phyloP scores from a whole-genome alignment of 2,113 vertebrate species.

The Campylomormyrus tamandua region DNA sequence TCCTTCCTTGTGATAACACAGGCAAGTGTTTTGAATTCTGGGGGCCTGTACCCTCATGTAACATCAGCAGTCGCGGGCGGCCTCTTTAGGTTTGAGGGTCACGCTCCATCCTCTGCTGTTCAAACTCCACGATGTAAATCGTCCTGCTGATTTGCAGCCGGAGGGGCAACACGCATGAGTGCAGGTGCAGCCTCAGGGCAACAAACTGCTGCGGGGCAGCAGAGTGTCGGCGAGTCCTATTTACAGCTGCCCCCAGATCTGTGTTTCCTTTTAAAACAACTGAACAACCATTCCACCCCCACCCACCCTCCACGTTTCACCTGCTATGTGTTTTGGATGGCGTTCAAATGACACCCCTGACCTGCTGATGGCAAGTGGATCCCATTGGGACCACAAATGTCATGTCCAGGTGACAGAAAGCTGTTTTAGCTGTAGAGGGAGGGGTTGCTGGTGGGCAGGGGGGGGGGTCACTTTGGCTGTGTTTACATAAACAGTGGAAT shows the following conservation, averaged over 20 bases:
- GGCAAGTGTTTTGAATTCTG: conserved; percentile 56
- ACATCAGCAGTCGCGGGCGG: conserved; percentile 23
- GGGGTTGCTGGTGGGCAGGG: background rate
- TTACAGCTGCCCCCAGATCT: conserved; percentile 44
- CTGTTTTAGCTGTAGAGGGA: background rate
- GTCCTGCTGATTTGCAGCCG: conserved; percentile 60
- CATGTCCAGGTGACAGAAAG: conserved; percentile 5
- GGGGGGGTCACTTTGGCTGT: background rate
- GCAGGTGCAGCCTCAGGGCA: conserved; percentile 33
- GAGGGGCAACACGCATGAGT: conserved; percentile 49
- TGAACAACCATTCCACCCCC: conserved; percentile 23
- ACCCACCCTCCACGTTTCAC: background rate
- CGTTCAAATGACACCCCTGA: background rate
- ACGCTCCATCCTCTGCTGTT: conserved; percentile 46
- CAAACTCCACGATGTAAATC: conserved; percentile 61
- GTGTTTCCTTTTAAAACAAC: conserved; percentile 52
- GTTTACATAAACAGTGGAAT: conserved; percentile 19
- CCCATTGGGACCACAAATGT: background rate
- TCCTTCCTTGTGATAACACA: conserved; percentile 51
- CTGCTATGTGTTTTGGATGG: conserved; percentile 4
- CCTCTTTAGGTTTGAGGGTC: conserved; percentile 33
- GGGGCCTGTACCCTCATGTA: conserved; percentile 42
- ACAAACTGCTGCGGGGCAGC: conserved; percentile 29
- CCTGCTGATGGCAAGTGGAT: background rate
- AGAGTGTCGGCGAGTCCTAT: conserved; percentile 21